phyloP scores from a whole-genome alignment of 2,888 invertebrate species.

The Gryllus longicercus region DNA sequence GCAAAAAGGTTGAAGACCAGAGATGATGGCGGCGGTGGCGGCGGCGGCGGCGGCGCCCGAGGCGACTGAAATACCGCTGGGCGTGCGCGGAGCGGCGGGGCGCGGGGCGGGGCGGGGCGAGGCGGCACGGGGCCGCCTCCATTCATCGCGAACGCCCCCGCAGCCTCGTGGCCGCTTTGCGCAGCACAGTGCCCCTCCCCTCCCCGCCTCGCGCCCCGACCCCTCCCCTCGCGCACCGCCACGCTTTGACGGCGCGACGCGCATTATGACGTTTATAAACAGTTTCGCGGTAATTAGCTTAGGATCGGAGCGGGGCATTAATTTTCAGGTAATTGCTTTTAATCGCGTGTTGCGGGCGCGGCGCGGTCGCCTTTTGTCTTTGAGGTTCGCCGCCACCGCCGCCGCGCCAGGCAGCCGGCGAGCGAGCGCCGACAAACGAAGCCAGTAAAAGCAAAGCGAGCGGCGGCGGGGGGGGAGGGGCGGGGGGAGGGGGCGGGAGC shows the following conservation, averaged over 20 bases:
- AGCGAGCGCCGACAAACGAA: too few species aligned
- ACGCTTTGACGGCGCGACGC: too few species aligned
- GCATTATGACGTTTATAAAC: too few species aligned
- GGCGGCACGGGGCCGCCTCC: not conserved
- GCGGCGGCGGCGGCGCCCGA: not conserved
- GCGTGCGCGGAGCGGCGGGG: not conserved
- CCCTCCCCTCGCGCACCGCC: too few species aligned
- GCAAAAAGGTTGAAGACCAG: too few species aligned
- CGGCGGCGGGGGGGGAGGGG: too few species aligned
- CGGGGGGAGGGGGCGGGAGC: too few species aligned
- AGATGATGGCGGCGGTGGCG: not conserved
- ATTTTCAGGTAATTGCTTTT: conserved; percentile 37
- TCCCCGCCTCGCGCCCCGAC: too few species aligned
- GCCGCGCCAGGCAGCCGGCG: not conserved
- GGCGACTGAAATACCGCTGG: conserved; percentile 11
- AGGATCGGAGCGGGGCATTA: conserved; percentile 34
- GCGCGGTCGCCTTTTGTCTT: conserved; percentile 29
- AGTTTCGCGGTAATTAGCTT: conserved; percentile 31
- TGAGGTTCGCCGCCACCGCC: conserved; percentile 34
- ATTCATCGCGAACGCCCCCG: not conserved
- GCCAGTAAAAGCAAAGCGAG: too few species aligned
- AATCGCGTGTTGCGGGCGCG: conserved; percentile 34
- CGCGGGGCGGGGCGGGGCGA: not conserved
- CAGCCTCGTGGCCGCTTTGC: too few species aligned
- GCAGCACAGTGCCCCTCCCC: too few species aligned